Percentiles rank a stretch among this genome's conserved stretches.
phyloP scores from a whole-genome alignment of 1,140 invertebrate genomes.

The Dolichoris vasculosae region DNA sequence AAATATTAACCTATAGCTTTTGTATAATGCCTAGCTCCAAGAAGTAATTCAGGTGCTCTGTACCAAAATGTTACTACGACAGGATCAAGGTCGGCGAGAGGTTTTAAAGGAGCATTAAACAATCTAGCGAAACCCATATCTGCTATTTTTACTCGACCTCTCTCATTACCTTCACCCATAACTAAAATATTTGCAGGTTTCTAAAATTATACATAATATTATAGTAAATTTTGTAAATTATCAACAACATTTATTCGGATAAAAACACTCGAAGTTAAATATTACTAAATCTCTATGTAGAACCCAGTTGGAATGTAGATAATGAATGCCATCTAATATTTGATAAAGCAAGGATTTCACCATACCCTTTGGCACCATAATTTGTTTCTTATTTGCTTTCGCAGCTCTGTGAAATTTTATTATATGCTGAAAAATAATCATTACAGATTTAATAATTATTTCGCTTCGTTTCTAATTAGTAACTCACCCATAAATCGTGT shows the following conservation, averaged over 20 bases:
- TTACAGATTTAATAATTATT: slow-evolving; percentile 24
- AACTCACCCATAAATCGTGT: slow-evolving; percentile 95
- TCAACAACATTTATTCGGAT: not conserved
- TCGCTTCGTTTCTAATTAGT: not conserved
- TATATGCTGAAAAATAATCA: slow-evolving; percentile 85
- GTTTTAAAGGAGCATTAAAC: slow-evolving; percentile 98
- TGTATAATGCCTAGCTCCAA: slow-evolving; percentile 98
- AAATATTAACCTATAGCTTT: slow-evolving; percentile 91
- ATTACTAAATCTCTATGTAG: slow-evolving; percentile 96
- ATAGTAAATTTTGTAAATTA: not conserved
- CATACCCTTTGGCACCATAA: slow-evolving; percentile 97
- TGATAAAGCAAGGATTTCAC: slow-evolving; percentile 99
- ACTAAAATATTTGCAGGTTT: slow-evolving; percentile 99
- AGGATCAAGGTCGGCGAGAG: slow-evolving; percentile 97
- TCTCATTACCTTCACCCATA: slow-evolving; percentile 98
- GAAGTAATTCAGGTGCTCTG: slow-evolving; percentile 94
- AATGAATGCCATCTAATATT: slow-evolving; percentile 99
- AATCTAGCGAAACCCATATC: slow-evolving; percentile 99
- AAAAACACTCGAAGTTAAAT: slow-evolving; percentile 39
- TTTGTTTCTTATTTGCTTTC: slow-evolving; percentile 97
- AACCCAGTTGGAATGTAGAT: slow-evolving; percentile 99
- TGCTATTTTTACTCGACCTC: slow-evolving; percentile 98
- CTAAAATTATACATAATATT: slow-evolving; percentile 71
- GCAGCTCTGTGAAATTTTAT: slow-evolving; percentile 99
- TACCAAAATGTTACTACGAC: slow-evolving; percentile 99